These are phyloP conservation scores for Latrodectus geometricus DNA, from an alignment of 1,140 invertebrate species.

Conservation along the genomic window DNA sequence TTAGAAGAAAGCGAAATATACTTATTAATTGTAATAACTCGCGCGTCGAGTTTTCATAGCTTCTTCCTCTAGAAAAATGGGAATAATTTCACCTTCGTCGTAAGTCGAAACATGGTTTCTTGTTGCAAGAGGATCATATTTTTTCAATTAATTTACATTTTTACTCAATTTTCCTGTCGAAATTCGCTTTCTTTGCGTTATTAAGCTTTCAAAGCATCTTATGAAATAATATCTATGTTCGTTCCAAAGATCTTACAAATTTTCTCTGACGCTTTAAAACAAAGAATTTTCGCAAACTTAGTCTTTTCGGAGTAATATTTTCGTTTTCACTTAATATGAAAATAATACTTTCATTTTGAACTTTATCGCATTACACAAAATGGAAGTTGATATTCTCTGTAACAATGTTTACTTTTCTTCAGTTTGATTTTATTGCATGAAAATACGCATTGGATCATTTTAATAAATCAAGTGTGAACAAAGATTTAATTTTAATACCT, in stretches of 20 bases:
- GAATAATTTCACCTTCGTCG: not conserved
- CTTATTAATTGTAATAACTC: slow-evolving; percentile 36
- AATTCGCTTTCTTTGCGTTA: not conserved
- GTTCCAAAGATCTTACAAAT: not conserved
- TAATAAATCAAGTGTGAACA: no score
- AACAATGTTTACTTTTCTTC: no score
- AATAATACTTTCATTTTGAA: no score
- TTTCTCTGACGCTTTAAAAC: not conserved
- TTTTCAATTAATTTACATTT: slow-evolving; percentile 39
- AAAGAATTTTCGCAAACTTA: not conserved
- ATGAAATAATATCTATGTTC: slow-evolving; percentile 15
- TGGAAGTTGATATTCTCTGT: no score
- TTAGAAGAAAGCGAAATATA: not conserved
- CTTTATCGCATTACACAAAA: no score
- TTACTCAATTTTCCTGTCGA: slow-evolving; percentile 7
- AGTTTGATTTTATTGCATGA: no score
- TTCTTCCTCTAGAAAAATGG: not conserved
- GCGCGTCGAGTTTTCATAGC: not conserved
- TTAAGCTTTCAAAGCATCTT: slow-evolving; percentile 2
- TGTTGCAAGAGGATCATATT: not conserved
- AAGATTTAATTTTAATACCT: no score
- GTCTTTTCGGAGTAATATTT: not conserved
- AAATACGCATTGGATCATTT: no score
- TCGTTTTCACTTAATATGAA: not conserved
- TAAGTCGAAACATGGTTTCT: not conserved